Conservation (phyloP, 1,140 invertebrate genomes). For the Acyrthosiphon pisum region DNA sequence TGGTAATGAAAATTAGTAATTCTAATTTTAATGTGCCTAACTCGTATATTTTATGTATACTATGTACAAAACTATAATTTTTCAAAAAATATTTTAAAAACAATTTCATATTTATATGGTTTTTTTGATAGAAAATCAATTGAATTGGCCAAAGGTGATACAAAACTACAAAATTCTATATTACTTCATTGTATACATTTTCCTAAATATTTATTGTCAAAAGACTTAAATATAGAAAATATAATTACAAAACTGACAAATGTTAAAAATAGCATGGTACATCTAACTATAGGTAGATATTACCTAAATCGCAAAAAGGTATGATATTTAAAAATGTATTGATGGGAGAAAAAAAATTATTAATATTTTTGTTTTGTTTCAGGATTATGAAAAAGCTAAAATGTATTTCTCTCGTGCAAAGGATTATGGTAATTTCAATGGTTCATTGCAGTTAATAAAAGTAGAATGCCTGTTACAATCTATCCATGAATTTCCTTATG, state of each 20-base stretch:
- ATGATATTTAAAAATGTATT: background rate
- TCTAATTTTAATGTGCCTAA: too few species aligned
- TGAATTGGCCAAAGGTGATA: background rate
- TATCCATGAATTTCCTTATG: background rate
- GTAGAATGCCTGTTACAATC: constrained; percentile 39
- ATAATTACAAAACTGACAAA: background rate
- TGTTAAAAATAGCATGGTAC: background rate
- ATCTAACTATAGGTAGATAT: constrained; percentile 35
- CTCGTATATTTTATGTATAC: too few species aligned
- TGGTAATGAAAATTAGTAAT: too few species aligned
- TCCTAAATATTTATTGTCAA: background rate
- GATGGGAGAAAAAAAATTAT: background rate
- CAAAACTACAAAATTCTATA: background rate
- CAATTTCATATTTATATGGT: too few species aligned
- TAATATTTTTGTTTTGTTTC: background rate
- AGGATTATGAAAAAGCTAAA: constrained; percentile 44
- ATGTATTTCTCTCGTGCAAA: constrained; percentile 23
- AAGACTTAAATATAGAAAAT: background rate
- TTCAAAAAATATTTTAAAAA: too few species aligned
- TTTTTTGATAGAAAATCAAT: constrained; percentile 14
- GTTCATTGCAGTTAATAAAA: constrained; percentile 29
- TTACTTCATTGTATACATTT: background rate
- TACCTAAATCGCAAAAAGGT: background rate
- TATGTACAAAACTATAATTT: too few species aligned
- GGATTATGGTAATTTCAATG: background rate